Evolutionary conservation across 2,113 vertebrate genomes (phyloP), one percentile per base, ranked within the genome.

Genomic region (Scytalopus superciliaris): DNA sequence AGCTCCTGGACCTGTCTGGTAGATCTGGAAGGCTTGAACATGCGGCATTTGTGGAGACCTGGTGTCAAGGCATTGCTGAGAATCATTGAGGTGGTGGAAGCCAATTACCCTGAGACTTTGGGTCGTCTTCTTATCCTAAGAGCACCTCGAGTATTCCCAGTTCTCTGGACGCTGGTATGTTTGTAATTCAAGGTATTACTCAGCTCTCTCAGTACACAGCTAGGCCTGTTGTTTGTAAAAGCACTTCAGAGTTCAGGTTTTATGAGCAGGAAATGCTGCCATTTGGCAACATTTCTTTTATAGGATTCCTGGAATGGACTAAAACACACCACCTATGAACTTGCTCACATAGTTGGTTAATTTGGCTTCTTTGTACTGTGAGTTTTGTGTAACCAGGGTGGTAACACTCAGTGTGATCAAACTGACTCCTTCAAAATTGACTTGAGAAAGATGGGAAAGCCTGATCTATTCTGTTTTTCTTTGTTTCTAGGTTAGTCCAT

Each of bases 1-100:
- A 99, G 99, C 68, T 99, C 98, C 7, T 99, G 99, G 99, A 99
- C 99, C 17, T 99, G 99, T 93, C 97, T 99, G 55, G 99, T 99
- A 96, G 99, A 99, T 91, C 98, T 99, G 60, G 99, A 99, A 94
- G 99, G 99, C 10, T 97, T 99, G 35, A 99, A 99, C 96, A 99
- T 99, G 99, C 98, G 99, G 49, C 99, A 99, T 90, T 96, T 99
- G 74, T 99, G 99, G 99, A 97, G 99, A 70, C 99, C 99, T 0
- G 99, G 99, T 3, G 98, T 99, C 17, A 99, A 99, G 91, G 99
- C 99, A 15, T 97, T 99, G 91, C 98, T 99, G 83, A 98, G 99
- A 35, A 99, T 99, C 98, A 99, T 99, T 19, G 99, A 99, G 96
- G 98, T 99, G 94, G 99, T 99, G 28, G 99, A 99, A 97, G 99